Conservation (phyloP, 2,888 invertebrate genomes). For the Empis stercorea region DNA sequence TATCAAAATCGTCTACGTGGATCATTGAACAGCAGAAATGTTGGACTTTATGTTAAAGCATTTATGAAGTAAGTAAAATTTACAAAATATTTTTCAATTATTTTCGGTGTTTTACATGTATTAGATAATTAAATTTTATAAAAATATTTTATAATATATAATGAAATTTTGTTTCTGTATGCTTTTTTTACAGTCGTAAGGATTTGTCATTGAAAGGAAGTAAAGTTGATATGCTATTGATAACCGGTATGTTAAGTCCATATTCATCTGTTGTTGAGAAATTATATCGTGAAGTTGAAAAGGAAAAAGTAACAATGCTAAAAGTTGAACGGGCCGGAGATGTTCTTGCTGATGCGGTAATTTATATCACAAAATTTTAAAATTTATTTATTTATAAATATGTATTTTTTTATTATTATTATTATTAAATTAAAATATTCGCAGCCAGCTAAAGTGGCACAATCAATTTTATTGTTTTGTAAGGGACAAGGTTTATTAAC, state of each 20-base stretch:
- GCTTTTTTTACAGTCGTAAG: conserved; percentile 51
- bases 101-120: too few species aligned
- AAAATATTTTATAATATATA: background rate
- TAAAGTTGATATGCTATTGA: conserved; percentile 64
- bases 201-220: conserved; percentile 57
- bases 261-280: conserved; percentile 70
- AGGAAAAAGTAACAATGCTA: conserved; percentile 68
- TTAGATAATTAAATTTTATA: background rate
- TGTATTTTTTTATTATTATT: background rate
- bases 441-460: conserved; percentile 80
- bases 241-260: conserved; percentile 66
- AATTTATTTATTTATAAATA: too few species aligned
- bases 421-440: conserved; percentile 18
- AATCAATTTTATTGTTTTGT: conserved; percentile 75
- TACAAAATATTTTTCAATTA: background rate
- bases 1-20: conserved; percentile 63
- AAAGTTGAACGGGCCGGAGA: conserved; percentile 80
- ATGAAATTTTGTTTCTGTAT: too few species aligned
- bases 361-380: conserved; percentile 18
- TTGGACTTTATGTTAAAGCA: conserved; percentile 67
- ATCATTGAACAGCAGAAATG: conserved; percentile 66
- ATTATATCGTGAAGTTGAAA: conserved; percentile 63
- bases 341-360: conserved; percentile 71
- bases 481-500: conserved; percentile 77
- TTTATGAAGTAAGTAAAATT: conserved; percentile 61